Evolutionary conservation across 2,113 vertebrate species (phyloP), one percentile per base, ranked within the genome.

Genomic region (cattle (Bos taurus)): DNA sequence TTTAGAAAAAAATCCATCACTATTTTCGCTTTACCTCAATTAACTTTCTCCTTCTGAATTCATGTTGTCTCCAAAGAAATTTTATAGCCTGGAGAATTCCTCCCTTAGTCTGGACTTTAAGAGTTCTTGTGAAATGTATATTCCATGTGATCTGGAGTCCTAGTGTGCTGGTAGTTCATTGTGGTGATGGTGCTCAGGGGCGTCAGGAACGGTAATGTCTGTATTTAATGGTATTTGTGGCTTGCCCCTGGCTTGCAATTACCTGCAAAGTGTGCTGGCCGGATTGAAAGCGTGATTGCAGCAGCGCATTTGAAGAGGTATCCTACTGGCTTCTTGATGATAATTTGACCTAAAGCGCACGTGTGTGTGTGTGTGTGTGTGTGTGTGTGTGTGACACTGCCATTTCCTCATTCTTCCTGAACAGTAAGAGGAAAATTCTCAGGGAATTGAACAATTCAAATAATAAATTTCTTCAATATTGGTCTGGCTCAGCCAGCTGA

Each of bases 241-340:
- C 94, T 98, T 85, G 98, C 91, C 96, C 92, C 67, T 91, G 93
- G 94, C 96, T 98, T 91, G 91, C 98, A 97, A 98, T 98, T 98
- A 98, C 94, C 95, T 97, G 91, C 78, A 30, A 97, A 98, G 88
- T 97, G 83, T 95, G 94, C 86, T 89, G 95, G 91, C 93, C 93
- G 74, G 91, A 95, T 94, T 97, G 94, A 98, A 97, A 96, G 81
- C 15, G 0, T 97, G 98, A 97, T 97, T 97, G 92, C 94, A 93
- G 71, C 86, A 59, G 94, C 82, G 56, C 48, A 36, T 94, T 98
- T 97, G 96, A 95, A 96, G 94, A 96, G 94, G 85, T 91, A 56
- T 91, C 97, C 97, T 96, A 77, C 93, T 97, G 96, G 80, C 60
- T 97, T 77, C 88, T 94, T 93, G 90, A 98, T 97, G 92, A 97